These are phyloP conservation scores for Phyllopteryx taeniolatus DNA, from an alignment of 2,113 vertebrate species.

Conservation along the genomic window DNA sequence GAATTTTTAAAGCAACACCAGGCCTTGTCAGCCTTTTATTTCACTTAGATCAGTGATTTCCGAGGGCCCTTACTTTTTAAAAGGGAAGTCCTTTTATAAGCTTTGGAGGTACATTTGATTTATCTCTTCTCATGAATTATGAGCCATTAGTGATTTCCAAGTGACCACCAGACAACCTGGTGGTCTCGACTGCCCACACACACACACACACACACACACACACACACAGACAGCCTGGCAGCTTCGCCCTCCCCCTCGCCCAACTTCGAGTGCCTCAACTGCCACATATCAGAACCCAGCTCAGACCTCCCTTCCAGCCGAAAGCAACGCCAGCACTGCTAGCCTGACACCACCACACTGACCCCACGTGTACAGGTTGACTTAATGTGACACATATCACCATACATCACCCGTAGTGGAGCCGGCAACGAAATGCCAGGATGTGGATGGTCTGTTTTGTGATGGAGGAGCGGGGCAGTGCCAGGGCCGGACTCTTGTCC, in stretches of 20 bases:
- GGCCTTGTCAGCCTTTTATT: conserved; percentile 33
- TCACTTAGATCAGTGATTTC: conserved; percentile 17
- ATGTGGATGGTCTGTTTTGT: conserved; percentile 31
- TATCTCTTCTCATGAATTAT: conserved; percentile 53
- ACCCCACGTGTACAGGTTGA: conserved; percentile 60
- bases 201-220: conserved; percentile 26
- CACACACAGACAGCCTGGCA: conserved; percentile 44
- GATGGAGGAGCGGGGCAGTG: conserved; percentile 36
- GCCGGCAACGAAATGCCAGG: conserved; percentile 47
- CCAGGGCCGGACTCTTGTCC: conserved; percentile 67
- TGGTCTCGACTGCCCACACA: conserved; percentile 37
- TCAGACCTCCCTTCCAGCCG: conserved; percentile 59
- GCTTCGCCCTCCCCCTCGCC: conserved; percentile 12
- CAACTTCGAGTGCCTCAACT: conserved; percentile 56
- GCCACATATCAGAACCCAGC: conserved; percentile 62
- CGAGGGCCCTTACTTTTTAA: conserved; percentile 16
- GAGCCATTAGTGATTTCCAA: conserved; percentile 50
- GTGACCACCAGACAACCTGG: conserved; percentile 29
- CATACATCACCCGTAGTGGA: conserved; percentile 47
- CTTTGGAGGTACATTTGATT: conserved; percentile 47
- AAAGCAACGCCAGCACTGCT: conserved; percentile 55
- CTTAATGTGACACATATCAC: conserved; percentile 73
- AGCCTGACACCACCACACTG: conserved; percentile 36
- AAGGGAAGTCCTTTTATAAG: conserved; percentile 27
- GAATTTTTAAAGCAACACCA: conserved; percentile 24